phyloP scores from a whole-genome alignment of 1,140 invertebrate species.

The Drosophila sucinea region DNA sequence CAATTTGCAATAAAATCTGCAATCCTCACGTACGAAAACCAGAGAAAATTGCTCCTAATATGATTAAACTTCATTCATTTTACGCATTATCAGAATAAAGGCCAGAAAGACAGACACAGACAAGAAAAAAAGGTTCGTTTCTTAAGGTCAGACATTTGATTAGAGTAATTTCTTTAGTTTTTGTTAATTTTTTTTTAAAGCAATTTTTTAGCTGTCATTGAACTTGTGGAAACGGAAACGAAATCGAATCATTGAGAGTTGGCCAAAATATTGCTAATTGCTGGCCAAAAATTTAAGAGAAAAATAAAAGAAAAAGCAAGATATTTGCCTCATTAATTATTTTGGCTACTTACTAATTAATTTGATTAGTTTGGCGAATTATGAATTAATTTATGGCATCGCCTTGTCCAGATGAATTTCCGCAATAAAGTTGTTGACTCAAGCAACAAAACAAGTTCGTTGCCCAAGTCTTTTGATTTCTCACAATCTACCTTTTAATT shows the following conservation, averaged over 20 bases:
- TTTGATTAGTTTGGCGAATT: constrained; percentile 75
- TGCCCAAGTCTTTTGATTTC: constrained; percentile 66
- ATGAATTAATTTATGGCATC: constrained; percentile 72
- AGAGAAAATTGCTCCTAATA: constrained; percentile 66
- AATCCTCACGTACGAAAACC: constrained; percentile 46
- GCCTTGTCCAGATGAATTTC: constrained; percentile 18
- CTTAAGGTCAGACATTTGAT: constrained; percentile 74
- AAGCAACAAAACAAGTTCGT: constrained; percentile 59
- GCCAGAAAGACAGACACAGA: background rate
- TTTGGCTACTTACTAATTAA: constrained; percentile 70
- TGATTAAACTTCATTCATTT: constrained; percentile 78
- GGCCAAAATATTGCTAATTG: constrained; percentile 2
- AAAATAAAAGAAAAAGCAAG: constrained; percentile 24
- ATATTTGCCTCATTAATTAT: constrained; percentile 60
- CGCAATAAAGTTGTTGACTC: constrained; percentile 11
- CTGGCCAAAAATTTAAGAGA: constrained; percentile 32
- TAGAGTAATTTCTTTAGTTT: constrained; percentile 42
- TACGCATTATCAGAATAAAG: constrained; percentile 53
- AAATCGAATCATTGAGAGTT: constrained; percentile 49
- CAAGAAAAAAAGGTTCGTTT: constrained; percentile 40
- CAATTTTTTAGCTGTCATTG: constrained; percentile 45
- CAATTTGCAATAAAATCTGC: constrained; percentile 38
- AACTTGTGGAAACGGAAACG: constrained; percentile 54
- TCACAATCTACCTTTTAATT: constrained; percentile 24
- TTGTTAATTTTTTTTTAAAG: constrained; percentile 14